These are phyloP conservation scores for Steinernema scapterisci DNA, from an alignment of 2,888 invertebrate genomes.

Conservation along the genomic window DNA sequence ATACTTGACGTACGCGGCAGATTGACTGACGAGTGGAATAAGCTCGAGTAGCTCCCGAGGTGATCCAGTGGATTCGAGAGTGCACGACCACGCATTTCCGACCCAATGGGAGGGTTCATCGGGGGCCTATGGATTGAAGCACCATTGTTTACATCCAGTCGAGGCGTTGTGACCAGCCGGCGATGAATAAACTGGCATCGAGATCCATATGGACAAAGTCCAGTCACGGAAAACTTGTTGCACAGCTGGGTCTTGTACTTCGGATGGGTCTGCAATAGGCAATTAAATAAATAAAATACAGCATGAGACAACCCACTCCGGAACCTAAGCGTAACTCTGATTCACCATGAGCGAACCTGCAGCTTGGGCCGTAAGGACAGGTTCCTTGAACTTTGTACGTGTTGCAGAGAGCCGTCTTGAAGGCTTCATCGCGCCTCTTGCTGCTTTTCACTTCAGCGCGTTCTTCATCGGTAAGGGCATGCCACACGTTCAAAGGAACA, in stretches of 20 bases:
- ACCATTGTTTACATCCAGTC: neutral
- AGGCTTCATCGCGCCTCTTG: slow-evolving; percentile 24
- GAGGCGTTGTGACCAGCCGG: neutral
- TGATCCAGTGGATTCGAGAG: too few relatives aligned
- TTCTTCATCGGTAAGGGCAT: slow-evolving; percentile 30
- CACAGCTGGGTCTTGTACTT: slow-evolving; percentile 42
- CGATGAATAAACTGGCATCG: slow-evolving; percentile 39
- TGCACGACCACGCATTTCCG: neutral
- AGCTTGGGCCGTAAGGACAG: neutral
- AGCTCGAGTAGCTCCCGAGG: too few relatives aligned
- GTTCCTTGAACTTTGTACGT: neutral
- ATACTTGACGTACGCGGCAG: too few relatives aligned
- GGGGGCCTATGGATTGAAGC: neutral
- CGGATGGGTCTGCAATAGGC: slow-evolving; percentile 32
- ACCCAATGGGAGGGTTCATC: neutral
- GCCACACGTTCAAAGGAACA: slow-evolving; percentile 1
- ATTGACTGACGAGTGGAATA: too few relatives aligned
- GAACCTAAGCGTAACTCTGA: neutral
- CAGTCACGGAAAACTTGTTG: slow-evolving; percentile 36
- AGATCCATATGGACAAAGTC: slow-evolving; percentile 37
- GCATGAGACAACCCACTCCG: neutral
- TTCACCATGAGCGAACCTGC: slow-evolving; percentile 29
- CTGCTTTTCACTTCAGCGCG: neutral
- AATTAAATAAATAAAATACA: neutral
- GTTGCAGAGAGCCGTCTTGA: slow-evolving; percentile 29